Percentiles rank a stretch among this genome's conserved stretches.
Conservation (phyloP, 2,113 vertebrate genomes). For the Calonectris borealis region DNA sequence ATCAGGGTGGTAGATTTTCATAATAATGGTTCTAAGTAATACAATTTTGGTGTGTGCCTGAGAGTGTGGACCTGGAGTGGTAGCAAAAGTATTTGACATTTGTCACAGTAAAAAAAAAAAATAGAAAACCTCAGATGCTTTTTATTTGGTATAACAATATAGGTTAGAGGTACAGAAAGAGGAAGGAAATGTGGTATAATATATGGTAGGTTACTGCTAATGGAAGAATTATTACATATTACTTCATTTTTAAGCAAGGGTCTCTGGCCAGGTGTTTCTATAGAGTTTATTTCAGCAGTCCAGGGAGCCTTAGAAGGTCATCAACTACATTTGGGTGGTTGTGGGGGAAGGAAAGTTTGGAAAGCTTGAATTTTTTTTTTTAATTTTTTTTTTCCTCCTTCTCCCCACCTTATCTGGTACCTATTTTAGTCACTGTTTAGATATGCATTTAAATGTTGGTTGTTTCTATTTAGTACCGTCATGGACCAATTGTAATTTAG, state of each 20-base stretch:
- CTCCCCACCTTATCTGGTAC: background rate
- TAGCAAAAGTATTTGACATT: background rate
- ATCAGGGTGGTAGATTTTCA: background rate
- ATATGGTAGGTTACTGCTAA: background rate
- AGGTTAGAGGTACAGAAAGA: background rate
- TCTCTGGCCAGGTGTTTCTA: background rate
- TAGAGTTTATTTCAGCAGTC: background rate
- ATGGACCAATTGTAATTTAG: constrained; percentile 71
- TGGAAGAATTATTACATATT: background rate
- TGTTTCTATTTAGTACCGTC: constrained; percentile 79
- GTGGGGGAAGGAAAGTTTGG: background rate
- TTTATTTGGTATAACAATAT: background rate
- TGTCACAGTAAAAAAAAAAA: background rate
- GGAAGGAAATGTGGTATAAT: background rate
- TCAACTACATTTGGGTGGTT: background rate
- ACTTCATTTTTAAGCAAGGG: background rate
- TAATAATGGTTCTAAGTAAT: background rate
- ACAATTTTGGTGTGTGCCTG: background rate
- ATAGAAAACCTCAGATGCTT: background rate
- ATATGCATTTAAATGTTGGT: background rate
- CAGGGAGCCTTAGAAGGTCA: background rate
- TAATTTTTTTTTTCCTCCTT: background rate
- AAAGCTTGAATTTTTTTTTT: background rate
- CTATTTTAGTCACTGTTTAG: background rate
- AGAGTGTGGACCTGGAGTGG: background rate